phyloP scores from a whole-genome alignment of 2,888 invertebrate genomes.

The Xestia c-nigrum region DNA sequence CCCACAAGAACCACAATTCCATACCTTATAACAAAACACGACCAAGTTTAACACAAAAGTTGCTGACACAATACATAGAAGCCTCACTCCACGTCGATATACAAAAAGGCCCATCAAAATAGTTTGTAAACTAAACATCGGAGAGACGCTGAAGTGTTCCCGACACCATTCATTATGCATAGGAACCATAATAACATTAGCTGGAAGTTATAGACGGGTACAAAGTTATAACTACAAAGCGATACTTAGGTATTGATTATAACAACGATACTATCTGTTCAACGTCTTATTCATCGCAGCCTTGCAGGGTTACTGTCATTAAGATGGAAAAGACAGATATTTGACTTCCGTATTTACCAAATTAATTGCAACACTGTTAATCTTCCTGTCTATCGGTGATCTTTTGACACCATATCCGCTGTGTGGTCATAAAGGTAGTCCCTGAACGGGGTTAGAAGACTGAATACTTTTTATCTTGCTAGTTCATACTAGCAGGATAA shows the following conservation, averaged over 20 bases:
- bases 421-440: background rate
- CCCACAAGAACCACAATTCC: background rate
- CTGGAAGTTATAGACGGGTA: slow-evolving; percentile 50
- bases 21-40: slow-evolving; percentile 11
- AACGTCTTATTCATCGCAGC: background rate
- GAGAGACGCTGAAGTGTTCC: slow-evolving; percentile 36
- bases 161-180: slow-evolving; percentile 44
- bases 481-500: no score
- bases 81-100: background rate
- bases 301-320: background rate
- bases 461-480: background rate
- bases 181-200: slow-evolving; percentile 44
- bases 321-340: background rate
- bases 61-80: slow-evolving; percentile 5
- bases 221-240: slow-evolving; percentile 42
- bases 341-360: background rate
- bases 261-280: background rate
- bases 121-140: slow-evolving; percentile 46
- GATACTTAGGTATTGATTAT: slow-evolving; percentile 33
- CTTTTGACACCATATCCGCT: background rate
- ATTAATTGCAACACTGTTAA: background rate
- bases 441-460: background rate
- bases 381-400: background rate
- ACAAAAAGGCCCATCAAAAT: slow-evolving; percentile 49
- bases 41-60: slow-evolving; percentile 25